Evolutionary conservation across 2,113 vertebrate genomes (phyloP).

Genomic region (Laticauda colubrina): DNA sequence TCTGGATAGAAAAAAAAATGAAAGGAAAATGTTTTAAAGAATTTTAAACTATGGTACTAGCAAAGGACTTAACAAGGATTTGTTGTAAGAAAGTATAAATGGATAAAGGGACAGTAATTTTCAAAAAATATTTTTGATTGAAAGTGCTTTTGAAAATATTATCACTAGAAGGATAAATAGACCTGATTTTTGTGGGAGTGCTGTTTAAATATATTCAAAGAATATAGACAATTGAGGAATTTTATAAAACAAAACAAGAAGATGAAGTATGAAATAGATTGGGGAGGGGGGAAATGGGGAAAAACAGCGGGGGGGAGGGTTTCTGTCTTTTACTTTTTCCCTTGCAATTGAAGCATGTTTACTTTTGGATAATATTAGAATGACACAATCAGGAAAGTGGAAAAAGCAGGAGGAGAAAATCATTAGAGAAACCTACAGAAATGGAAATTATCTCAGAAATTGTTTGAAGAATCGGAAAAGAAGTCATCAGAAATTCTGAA

Average conservation of each 20-base stretch:
- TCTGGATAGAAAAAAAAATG: background rate
- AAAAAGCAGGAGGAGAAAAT: background rate
- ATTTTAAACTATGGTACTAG: background rate
- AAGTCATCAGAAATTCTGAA: background rate
- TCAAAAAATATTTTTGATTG: background rate
- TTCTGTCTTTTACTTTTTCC: background rate
- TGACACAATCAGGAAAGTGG: background rate
- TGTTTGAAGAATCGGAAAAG: background rate
- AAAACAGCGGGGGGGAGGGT: fast-evolving
- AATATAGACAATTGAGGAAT: background rate
- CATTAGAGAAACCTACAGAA: background rate
- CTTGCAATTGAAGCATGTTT: background rate
- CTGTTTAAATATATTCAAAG: background rate
- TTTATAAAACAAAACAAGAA: background rate
- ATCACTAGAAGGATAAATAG: background rate
- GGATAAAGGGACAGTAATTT: background rate
- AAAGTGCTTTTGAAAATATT: background rate
- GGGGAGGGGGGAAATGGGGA: background rate
- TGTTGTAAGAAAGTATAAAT: background rate
- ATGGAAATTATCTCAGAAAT: background rate
- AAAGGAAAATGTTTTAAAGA: background rate
- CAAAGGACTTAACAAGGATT: background rate
- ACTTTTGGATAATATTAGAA: background rate
- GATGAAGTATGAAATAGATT: background rate
- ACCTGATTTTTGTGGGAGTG: background rate